A percentile compares a stretch with the other conserved stretches of the same genome.
Conservation (phyloP, 2,888 invertebrate species). For the Andrena minutula region DNA sequence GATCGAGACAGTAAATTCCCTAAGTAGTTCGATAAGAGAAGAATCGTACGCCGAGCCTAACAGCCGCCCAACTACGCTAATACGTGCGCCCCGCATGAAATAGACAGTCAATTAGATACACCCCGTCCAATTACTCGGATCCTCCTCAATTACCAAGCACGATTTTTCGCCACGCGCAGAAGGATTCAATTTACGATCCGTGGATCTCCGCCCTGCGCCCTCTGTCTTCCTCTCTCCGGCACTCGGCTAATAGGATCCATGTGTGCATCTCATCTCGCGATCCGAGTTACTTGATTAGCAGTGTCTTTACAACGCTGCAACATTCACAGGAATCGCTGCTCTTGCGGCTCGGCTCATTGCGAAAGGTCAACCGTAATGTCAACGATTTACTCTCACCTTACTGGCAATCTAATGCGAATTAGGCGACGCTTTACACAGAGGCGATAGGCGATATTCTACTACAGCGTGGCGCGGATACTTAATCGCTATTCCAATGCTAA, state of each 20-base stretch:
- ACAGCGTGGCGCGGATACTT: not conserved
- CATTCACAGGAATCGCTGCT: conserved; percentile 37
- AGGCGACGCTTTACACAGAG: conserved; percentile 14
- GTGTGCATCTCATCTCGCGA: conserved; percentile 42
- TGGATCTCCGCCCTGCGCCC: conserved; percentile 13
- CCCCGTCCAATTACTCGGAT: conserved; percentile 36
- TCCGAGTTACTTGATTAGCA: conserved; percentile 48
- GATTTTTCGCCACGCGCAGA: conserved; percentile 25
- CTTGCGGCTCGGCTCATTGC: conserved; percentile 44
- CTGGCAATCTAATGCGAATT: conserved; percentile 36
- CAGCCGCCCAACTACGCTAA: not conserved
- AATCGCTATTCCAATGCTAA: conserved; percentile 8
- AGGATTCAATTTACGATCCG: conserved; percentile 48
- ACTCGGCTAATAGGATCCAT: conserved; percentile 32
- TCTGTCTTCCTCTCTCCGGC: not conserved
- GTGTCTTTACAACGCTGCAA: conserved; percentile 21
- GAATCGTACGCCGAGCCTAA: no score
- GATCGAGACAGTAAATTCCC: not conserved
- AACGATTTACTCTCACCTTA: conserved; percentile 69
- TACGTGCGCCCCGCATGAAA: not conserved
- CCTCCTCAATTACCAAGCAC: conserved; percentile 26
- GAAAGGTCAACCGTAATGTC: conserved; percentile 69
- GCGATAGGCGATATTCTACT: conserved; percentile 13
- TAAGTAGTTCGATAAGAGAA: not conserved
- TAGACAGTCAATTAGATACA: conserved; percentile 23